Percentiles rank a stretch among this genome's conserved stretches.
phyloP scores from a whole-genome alignment of 1,140 invertebrate genomes.

The Whitmania pigra region DNA sequence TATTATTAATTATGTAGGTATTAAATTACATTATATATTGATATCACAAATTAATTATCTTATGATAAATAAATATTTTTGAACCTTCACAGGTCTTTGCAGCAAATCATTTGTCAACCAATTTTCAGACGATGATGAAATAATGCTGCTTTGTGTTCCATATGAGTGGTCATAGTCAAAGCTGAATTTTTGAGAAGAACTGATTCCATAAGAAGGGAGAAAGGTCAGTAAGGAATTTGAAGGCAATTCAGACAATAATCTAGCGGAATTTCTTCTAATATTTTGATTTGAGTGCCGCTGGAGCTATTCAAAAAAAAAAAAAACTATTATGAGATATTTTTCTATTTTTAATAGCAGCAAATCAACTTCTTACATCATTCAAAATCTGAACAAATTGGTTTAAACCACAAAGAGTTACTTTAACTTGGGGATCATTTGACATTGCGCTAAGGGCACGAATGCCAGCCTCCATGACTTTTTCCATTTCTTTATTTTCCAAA shows the following conservation, averaged over 20 bases:
- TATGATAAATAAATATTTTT: no score
- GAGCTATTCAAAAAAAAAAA: conserved; percentile 43
- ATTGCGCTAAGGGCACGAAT: conserved; percentile 92
- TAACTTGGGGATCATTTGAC: conserved; percentile 81
- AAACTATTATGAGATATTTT: neutral
- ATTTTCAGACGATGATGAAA: no score
- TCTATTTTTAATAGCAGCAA: conserved; percentile 9
- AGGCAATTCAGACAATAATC: conserved; percentile 84
- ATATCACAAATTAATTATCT: no score
- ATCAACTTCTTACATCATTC: conserved; percentile 56
- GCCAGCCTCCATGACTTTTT: conserved; percentile 92
- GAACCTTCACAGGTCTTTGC: no score
- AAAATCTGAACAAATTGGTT: conserved; percentile 78
- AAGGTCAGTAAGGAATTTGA: conserved; percentile 56
- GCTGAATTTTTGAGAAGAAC: no score
- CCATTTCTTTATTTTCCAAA: conserved; percentile 91
- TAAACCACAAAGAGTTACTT: conserved; percentile 76
- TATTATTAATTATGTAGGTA: no score
- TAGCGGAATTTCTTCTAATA: conserved; percentile 86
- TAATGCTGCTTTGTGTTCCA: no score
- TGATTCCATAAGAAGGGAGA: no score
- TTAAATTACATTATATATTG: no score
- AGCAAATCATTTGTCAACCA: no score
- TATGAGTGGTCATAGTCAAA: no score
- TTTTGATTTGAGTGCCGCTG: conserved; percentile 94